Conservation (phyloP, 1,140 invertebrate species). For the Geopemphigus sp. region DNA sequence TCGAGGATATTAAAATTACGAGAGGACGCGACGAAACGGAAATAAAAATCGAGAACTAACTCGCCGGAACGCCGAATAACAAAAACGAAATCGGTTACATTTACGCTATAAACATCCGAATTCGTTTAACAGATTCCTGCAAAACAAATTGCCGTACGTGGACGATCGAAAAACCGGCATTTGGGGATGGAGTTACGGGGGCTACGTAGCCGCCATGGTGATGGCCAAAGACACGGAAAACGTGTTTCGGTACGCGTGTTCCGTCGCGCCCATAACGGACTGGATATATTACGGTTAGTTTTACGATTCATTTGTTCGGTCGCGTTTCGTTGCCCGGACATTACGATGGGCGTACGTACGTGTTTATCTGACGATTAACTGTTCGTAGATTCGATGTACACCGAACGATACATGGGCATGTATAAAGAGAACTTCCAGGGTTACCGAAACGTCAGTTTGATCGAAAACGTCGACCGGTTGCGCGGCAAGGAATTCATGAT, state of each 20-base stretch:
- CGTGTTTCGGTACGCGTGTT: slow-evolving; percentile 84
- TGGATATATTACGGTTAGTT: slow-evolving; percentile 86
- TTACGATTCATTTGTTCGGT: background rate
- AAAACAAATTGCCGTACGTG: slow-evolving; percentile 61
- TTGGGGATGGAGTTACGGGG: slow-evolving; percentile 90
- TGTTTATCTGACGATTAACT: background rate
- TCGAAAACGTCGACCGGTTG: slow-evolving; percentile 71
- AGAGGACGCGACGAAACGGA: too few relatives aligned
- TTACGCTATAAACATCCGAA: too few relatives aligned
- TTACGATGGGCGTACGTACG: background rate
- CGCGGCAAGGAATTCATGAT: slow-evolving; percentile 77
- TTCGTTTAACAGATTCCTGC: slow-evolving; percentile 58
- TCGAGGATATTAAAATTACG: too few relatives aligned
- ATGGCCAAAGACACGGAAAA: slow-evolving; percentile 68
- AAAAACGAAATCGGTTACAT: too few relatives aligned
- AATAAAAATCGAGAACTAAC: too few relatives aligned
- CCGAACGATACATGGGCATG: slow-evolving; percentile 88
- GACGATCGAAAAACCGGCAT: slow-evolving; percentile 70
- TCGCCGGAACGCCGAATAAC: too few relatives aligned
- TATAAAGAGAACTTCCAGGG: slow-evolving; percentile 63
- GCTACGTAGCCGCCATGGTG: slow-evolving; percentile 75
- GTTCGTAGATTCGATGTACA: slow-evolving; percentile 84
- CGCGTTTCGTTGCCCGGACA: background rate
- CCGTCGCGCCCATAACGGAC: slow-evolving; percentile 88
- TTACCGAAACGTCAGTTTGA: slow-evolving; percentile 72